A percentile compares a stretch with the other conserved stretches of the same genome.
phyloP scores from a whole-genome alignment of 2,797 vertebrate genomes.

The Gallinago stenura region DNA sequence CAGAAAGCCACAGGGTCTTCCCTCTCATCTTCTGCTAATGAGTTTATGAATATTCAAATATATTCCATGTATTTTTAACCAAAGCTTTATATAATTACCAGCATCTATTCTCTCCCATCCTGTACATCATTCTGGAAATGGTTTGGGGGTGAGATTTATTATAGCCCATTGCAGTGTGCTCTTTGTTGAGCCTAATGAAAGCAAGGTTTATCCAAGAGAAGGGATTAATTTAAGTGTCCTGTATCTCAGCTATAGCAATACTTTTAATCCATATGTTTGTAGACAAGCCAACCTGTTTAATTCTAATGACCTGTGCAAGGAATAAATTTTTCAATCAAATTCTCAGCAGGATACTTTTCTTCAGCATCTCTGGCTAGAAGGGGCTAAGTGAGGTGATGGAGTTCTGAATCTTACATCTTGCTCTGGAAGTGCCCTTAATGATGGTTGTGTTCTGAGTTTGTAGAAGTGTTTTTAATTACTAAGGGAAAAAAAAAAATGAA shows the following conservation, averaged over 20 bases:
- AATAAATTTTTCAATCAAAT: slow-evolving; percentile 21
- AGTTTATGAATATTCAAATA: neutral
- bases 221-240: slow-evolving; percentile 30
- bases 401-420: neutral
- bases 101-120: neutral
- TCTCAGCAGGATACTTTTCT: slow-evolving; percentile 26
- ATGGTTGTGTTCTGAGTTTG: neutral
- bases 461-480: slow-evolving; percentile 66
- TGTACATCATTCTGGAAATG: neutral
- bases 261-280: slow-evolving; percentile 35
- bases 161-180: neutral
- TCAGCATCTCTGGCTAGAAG: slow-evolving; percentile 28
- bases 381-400: slow-evolving; percentile 16
- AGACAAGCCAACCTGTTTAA: slow-evolving; percentile 28
- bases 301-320: slow-evolving; percentile 12
- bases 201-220: slow-evolving; percentile 1
- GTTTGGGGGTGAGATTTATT: neutral
- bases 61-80: neutral
- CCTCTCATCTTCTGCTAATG: neutral
- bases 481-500: neutral
- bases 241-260: slow-evolving; percentile 13
- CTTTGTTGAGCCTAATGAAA: slow-evolving; percentile 27
- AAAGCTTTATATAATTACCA: neutral
- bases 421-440: slow-evolving; percentile 7
- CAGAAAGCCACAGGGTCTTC: neutral